These are phyloP conservation scores for Caenorhabditis remanei DNA, from an alignment of 1,140 invertebrate species.

Conservation along the genomic window DNA sequence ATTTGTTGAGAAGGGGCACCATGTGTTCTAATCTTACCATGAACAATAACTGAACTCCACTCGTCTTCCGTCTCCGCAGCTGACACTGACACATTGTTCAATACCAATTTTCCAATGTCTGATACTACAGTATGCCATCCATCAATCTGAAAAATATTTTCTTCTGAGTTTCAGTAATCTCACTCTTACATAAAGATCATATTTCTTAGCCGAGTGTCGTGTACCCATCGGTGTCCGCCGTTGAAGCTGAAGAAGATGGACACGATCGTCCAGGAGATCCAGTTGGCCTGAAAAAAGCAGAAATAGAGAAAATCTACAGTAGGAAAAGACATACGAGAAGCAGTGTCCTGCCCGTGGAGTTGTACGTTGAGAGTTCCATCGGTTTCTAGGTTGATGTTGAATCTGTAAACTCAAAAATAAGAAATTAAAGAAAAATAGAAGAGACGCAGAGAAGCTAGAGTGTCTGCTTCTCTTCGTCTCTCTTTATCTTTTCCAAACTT, in stretches of 20 bases:
- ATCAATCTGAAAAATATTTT: conserved; percentile 56
- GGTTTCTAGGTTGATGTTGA: conserved; percentile 10
- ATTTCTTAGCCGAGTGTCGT: conserved; percentile 56
- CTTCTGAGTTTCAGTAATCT: not conserved
- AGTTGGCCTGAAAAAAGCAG: not conserved
- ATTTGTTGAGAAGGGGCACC: not conserved
- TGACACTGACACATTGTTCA: conserved; percentile 60
- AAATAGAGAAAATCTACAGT: no score
- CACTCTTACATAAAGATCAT: conserved; percentile 39
- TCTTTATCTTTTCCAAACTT: no score
- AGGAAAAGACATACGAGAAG: conserved; percentile 23
- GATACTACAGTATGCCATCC: conserved; percentile 44
- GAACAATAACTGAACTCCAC: conserved; percentile 45
- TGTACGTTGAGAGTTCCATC: conserved; percentile 22
- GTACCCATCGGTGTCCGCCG: conserved; percentile 59
- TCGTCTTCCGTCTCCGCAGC: conserved; percentile 49
- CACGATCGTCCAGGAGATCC: conserved; percentile 38
- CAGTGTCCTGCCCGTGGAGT: conserved; percentile 14
- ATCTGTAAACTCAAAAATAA: not conserved
- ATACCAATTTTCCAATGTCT: conserved; percentile 48
- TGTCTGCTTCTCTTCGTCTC: not conserved
- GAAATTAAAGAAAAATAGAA: no score
- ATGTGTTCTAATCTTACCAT: conserved; percentile 20
- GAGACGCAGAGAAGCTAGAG: not conserved
- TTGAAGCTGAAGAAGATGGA: conserved; percentile 49